A percentile compares a stretch with the other conserved stretches of the same genome.
Conservation (phyloP, 1,140 invertebrate genomes). For the Lamellibrachia luymesi region DNA sequence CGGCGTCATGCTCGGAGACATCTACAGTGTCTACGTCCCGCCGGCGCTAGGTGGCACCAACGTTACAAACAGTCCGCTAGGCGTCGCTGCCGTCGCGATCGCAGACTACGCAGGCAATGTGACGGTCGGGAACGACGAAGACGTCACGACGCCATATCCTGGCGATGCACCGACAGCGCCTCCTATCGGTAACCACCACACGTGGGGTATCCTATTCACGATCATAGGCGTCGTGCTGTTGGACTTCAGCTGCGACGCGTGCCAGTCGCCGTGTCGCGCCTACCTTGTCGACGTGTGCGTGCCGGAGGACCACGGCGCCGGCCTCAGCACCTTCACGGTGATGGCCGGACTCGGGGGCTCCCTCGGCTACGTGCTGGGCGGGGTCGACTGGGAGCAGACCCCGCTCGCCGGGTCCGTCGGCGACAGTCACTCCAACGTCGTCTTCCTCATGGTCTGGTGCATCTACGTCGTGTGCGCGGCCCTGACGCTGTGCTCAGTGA, state of each 20-base stretch:
- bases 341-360: slow-evolving; percentile 95
- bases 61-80: background rate
- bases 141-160: slow-evolving; percentile 2
- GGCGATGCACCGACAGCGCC: background rate
- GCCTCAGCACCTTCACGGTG: slow-evolving; percentile 90
- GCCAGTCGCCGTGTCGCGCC: slow-evolving; percentile 88
- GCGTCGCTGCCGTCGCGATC: background rate
- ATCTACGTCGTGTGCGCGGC: slow-evolving; percentile 80
- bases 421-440: slow-evolving; percentile 79
- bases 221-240: slow-evolving; percentile 88
- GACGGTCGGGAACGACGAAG: background rate
- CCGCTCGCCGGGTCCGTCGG: slow-evolving; percentile 70
- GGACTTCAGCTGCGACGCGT: slow-evolving; percentile 94
- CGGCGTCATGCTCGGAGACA: slow-evolving; percentile 63
- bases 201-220: slow-evolving; percentile 79
- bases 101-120: background rate
- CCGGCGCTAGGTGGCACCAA: background rate
- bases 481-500: slow-evolving; percentile 81
- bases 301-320: slow-evolving; percentile 89
- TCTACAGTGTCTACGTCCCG: background rate
- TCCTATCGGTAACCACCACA: background rate
- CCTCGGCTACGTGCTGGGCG: slow-evolving; percentile 88
- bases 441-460: slow-evolving; percentile 83
- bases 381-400: slow-evolving; percentile 88
- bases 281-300: slow-evolving; percentile 90